These are phyloP conservation scores for Anolis sagrei DNA, from an alignment of 2,113 vertebrate genomes.

Conservation along the genomic window DNA sequence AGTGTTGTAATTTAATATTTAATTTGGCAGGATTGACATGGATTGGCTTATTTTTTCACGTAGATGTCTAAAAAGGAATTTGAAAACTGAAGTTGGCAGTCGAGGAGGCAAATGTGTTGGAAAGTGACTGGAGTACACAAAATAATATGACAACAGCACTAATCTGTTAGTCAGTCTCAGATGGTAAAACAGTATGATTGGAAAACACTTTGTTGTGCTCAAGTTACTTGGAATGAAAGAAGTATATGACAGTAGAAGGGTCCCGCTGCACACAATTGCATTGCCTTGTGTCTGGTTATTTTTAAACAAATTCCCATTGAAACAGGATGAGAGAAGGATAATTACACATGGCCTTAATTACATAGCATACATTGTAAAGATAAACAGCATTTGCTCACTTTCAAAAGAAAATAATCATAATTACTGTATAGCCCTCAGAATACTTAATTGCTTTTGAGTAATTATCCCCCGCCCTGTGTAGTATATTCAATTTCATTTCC, in stretches of 20 bases:
- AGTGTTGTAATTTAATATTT: no score
- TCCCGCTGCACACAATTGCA: slow-evolving; percentile 38
- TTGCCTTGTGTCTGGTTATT: slow-evolving; percentile 29
- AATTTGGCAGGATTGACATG: no score
- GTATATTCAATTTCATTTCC: slow-evolving; percentile 52
- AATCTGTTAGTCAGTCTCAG: neutral
- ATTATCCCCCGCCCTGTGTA: slow-evolving; percentile 53
- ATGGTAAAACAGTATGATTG: neutral
- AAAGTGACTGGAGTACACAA: neutral
- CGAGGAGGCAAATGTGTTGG: neutral
- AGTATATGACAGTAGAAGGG: neutral
- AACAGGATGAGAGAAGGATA: slow-evolving; percentile 57
- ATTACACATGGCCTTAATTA: slow-evolving; percentile 65
- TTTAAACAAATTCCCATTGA: slow-evolving; percentile 46
- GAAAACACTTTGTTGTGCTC: neutral
- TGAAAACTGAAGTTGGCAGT: neutral
- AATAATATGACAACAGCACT: neutral
- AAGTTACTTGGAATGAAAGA: slow-evolving; percentile 21
- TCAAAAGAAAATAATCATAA: slow-evolving; percentile 70
- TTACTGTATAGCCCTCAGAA: slow-evolving; percentile 58
- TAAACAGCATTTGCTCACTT: slow-evolving; percentile 59
- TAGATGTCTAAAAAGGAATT: no score
- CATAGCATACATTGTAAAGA: slow-evolving; percentile 57
- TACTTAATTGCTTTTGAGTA: slow-evolving; percentile 67
- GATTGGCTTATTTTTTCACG: no score